phyloP scores from a whole-genome alignment of 2,797 vertebrate species.

The Megalops cyprinoides region DNA sequence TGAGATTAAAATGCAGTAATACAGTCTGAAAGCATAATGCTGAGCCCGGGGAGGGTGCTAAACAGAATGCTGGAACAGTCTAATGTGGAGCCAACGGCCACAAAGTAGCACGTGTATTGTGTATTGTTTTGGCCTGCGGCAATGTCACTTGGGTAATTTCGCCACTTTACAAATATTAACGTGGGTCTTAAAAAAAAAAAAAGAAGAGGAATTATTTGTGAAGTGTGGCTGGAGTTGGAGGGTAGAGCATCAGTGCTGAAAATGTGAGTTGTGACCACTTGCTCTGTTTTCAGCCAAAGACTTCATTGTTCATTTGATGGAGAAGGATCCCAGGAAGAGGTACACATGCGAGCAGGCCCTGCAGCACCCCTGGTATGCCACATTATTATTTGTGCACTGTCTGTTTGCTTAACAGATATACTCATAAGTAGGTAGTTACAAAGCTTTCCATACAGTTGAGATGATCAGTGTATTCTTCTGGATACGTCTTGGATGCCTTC shows the following conservation, averaged over 20 bases:
- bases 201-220: neutral
- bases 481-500: no score
- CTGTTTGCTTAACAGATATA: no score
- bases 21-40: neutral
- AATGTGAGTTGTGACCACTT: neutral
- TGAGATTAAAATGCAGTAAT: slow-evolving; percentile 27
- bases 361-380: slow-evolving; percentile 87
- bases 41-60: neutral
- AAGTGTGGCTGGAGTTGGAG: slow-evolving; percentile 10
- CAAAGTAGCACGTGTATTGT: neutral
- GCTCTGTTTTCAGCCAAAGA: slow-evolving; percentile 83
- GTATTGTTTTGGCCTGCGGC: neutral
- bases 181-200: neutral
- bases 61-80: slow-evolving; percentile 1
- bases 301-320: slow-evolving; percentile 94
- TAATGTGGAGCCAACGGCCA: slow-evolving; percentile 13
- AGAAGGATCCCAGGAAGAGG: slow-evolving; percentile 84
- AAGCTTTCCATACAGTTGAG: no score
- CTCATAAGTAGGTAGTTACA: no score
- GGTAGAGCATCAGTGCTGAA: neutral
- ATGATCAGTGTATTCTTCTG: no score
- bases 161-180: slow-evolving; percentile 3
- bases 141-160: neutral
- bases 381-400: no score
- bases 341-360: slow-evolving; percentile 95